A percentile compares a stretch with the other conserved stretches of the same genome.
Evolutionary conservation across 2,888 invertebrate genomes (phyloP).

Genomic region (Tuberolachnus salignus): DNA sequence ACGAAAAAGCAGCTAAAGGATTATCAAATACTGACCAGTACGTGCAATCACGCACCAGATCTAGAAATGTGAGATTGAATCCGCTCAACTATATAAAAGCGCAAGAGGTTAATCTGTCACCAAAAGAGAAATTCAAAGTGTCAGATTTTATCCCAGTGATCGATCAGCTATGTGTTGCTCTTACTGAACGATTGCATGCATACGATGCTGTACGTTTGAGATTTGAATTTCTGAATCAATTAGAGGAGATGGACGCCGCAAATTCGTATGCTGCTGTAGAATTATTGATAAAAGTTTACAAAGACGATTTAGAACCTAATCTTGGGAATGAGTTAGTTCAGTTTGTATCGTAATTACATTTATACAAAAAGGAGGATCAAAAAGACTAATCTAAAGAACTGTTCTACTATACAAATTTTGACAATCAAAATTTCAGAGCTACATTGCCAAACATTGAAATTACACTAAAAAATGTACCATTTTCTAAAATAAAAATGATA

Average conservation of each 20-base stretch:
- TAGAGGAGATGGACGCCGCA: neutral
- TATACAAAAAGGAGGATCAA: too few species aligned
- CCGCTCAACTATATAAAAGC: too few species aligned
- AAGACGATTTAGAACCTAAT: too few species aligned
- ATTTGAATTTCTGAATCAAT: slow-evolving; percentile 7
- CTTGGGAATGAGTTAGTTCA: neutral
- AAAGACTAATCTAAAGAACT: too few species aligned
- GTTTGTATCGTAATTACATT: too few species aligned
- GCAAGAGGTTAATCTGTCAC: neutral
- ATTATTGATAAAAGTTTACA: neutral
- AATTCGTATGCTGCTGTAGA: neutral
- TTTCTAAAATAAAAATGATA: too few species aligned
- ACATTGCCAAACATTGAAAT: too few species aligned
- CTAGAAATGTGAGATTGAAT: slow-evolving; percentile 3
- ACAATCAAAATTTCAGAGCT: too few species aligned
- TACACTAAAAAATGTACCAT: too few species aligned
- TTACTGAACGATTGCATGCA: slow-evolving; percentile 2
- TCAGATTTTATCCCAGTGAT: neutral
- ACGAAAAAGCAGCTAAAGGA: neutral
- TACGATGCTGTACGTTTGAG: neutral
- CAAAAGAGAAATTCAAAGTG: neutral
- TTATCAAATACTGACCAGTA: neutral
- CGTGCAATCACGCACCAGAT: neutral
- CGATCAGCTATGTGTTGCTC: slow-evolving; percentile 5
- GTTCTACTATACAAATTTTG: too few species aligned